These are phyloP conservation scores for Acanthoscelides obtectus DNA, from an alignment of 2,888 invertebrate genomes.

Conservation along the genomic window DNA sequence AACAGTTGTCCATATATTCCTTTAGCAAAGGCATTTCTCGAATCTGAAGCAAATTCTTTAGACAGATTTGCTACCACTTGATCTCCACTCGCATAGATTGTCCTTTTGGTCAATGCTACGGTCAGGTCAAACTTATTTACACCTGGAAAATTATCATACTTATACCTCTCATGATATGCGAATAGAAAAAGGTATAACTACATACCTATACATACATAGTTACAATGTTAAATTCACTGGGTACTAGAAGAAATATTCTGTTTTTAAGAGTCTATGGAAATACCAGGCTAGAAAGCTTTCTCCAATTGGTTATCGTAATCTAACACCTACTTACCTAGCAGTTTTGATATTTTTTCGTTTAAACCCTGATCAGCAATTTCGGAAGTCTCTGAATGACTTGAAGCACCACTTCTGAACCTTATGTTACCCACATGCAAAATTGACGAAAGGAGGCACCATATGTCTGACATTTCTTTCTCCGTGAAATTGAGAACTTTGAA, in stretches of 20 bases:
- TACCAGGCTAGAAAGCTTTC: too few relatives aligned
- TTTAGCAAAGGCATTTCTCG: conserved; percentile 89
- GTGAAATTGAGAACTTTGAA: conserved; percentile 87
- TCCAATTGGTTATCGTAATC: too few relatives aligned
- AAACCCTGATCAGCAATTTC: conserved; percentile 71
- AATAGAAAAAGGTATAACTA: too few relatives aligned
- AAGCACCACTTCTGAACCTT: conserved; percentile 66
- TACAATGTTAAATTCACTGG: too few relatives aligned
- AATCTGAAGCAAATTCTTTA: conserved; percentile 73
- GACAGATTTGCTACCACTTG: conserved; percentile 72
- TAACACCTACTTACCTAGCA: conserved; percentile 51
- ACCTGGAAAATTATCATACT: conserved; percentile 47
- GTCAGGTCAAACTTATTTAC: conserved; percentile 66
- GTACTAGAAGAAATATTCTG: too few relatives aligned
- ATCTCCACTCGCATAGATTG: conserved; percentile 80
- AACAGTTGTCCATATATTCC: conserved; percentile 90
- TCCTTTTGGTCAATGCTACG: conserved; percentile 79
- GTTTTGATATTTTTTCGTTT: conserved; percentile 64
- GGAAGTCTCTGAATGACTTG: conserved; percentile 82
- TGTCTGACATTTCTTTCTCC: conserved; percentile 78
- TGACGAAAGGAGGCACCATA: conserved; percentile 79
- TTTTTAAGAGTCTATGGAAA: too few relatives aligned
- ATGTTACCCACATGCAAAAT: conserved; percentile 91
- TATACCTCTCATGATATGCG: too few relatives aligned
- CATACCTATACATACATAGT: too few relatives aligned